A percentile compares a stretch with the other conserved stretches of the same genome.
phyloP scores from a whole-genome alignment of 1,140 invertebrate species.

The Coboldia fuscipes region DNA sequence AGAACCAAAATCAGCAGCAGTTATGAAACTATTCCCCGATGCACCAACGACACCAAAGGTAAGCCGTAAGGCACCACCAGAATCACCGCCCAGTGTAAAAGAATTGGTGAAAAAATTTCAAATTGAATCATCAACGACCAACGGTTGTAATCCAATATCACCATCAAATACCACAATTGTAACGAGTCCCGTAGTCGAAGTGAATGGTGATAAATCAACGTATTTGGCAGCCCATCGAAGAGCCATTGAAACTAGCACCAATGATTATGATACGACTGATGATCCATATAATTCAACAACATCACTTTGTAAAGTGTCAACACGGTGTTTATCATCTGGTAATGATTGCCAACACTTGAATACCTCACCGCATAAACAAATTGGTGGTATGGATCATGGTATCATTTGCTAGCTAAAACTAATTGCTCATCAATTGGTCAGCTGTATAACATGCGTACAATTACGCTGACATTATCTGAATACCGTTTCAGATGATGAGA shows the following conservation, averaged over 20 bases:
- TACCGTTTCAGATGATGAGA: too few species aligned
- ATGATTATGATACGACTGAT: not conserved
- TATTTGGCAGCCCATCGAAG: not conserved
- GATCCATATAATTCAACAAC: conserved; percentile 1
- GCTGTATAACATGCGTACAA: too few species aligned
- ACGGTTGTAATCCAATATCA: not conserved
- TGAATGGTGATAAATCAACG: not conserved
- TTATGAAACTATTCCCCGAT: conserved; percentile 24
- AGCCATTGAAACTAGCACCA: conserved; percentile 1
- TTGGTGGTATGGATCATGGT: conserved; percentile 18
- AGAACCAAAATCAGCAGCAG: conserved; percentile 1
- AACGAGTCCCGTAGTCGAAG: too few species aligned
- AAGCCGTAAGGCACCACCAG: conserved; percentile 15
- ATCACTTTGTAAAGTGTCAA: conserved; percentile 5
- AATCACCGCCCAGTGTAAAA: conserved; percentile 17
- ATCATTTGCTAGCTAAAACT: conserved; percentile 21
- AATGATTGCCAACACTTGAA: conserved; percentile 10
- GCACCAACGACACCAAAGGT: conserved; percentile 36
- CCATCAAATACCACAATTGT: too few species aligned
- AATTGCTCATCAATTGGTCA: not conserved
- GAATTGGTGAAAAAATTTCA: conserved; percentile 21
- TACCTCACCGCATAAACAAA: conserved; percentile 13
- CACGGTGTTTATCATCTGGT: conserved; percentile 10
- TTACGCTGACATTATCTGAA: too few species aligned
- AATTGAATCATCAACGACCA: conserved; percentile 9